A percentile compares a stretch with the other conserved stretches of the same genome.
phyloP scores from a whole-genome alignment of 2,888 invertebrate species.

The Cancer borealis region DNA sequence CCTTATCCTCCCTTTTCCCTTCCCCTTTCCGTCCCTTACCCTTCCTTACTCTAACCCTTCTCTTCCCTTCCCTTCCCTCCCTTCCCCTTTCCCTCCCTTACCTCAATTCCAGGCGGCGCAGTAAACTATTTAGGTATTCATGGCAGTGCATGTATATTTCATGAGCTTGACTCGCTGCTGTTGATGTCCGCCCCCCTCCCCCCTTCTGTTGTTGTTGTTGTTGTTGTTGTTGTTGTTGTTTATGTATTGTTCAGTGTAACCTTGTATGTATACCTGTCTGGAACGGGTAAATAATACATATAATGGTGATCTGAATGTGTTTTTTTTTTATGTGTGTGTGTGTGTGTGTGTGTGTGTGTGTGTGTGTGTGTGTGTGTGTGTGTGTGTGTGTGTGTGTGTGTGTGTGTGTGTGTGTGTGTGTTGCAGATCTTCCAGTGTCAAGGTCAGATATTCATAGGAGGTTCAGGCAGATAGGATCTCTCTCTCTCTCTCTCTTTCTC shows the following conservation, averaged over 20 bases:
- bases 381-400: conserved; percentile 1
- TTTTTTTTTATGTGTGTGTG: background rate
- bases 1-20: background rate
- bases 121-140: conserved; percentile 25
- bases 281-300: background rate
- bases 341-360: background rate
- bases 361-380: conserved; percentile 3
- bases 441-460: background rate
- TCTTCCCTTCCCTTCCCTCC: background rate
- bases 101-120: background rate
- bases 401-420: background rate
- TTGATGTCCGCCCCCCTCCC: background rate
- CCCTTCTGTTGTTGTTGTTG: background rate
- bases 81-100: background rate
- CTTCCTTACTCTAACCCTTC: background rate
- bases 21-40: background rate
- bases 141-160: background rate
- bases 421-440: background rate
- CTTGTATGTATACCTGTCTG: background rate
- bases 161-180: background rate
- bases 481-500: background rate
- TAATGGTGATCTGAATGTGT: background rate
- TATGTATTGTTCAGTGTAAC: background rate
- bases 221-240: background rate
- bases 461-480: background rate